Conservation (phyloP, 2,797 vertebrate species). For the Lemur catta region DNA sequence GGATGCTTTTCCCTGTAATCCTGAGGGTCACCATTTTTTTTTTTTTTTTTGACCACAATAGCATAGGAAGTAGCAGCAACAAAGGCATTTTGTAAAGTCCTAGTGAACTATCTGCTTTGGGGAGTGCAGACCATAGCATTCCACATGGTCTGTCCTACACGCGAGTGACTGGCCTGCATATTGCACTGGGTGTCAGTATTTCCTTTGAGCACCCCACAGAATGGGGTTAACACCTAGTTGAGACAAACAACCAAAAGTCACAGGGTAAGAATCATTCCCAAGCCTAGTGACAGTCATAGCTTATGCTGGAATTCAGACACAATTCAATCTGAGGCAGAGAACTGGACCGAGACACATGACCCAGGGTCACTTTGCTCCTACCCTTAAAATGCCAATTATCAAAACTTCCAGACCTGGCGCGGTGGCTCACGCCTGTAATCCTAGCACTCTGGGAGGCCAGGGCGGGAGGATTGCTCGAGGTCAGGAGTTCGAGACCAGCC, state of each 20-base stretch:
- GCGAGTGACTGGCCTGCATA: accelerated
- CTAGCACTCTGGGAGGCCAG: too few species aligned
- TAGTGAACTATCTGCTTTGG: background rate
- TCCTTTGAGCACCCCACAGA: background rate
- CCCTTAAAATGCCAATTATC: background rate
- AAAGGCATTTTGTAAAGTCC: background rate
- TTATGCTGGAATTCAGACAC: background rate
- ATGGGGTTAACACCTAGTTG: background rate
- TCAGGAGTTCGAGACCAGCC: too few species aligned
- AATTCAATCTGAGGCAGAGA: background rate
- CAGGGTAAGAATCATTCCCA: background rate
- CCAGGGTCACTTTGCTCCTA: background rate
- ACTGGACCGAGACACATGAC: background rate
- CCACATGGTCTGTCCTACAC: background rate
- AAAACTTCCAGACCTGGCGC: background rate
- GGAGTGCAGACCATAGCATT: background rate
- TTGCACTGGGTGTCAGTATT: background rate
- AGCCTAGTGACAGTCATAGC: background rate
- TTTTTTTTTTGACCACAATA: background rate
- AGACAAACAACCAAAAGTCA: background rate
- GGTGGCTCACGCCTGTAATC: too few species aligned
- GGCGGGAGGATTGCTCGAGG: too few species aligned
- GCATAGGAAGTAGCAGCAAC: background rate
- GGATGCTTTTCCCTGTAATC: background rate
- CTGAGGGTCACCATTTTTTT: background rate